These are phyloP conservation scores for Pipra filicauda DNA, from an alignment of 2,113 vertebrate species.

Conservation along the genomic window DNA sequence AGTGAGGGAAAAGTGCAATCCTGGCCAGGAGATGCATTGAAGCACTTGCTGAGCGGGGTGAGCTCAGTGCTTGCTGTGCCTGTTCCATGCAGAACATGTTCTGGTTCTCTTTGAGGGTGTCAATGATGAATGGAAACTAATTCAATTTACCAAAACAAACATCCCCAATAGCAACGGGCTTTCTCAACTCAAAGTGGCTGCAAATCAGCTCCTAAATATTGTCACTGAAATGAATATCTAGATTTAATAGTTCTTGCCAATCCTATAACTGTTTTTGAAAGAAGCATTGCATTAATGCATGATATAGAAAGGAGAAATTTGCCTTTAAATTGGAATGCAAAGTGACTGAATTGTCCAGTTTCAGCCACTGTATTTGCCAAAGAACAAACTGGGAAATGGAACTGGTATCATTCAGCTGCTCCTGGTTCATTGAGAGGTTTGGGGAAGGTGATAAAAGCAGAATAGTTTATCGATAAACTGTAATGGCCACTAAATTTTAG, in stretches of 20 bases:
- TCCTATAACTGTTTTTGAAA: constrained; percentile 67
- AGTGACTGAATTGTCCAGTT: constrained; percentile 78
- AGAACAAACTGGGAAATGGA: constrained; percentile 79
- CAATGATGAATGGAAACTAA: neutral
- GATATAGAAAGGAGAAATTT: constrained; percentile 75
- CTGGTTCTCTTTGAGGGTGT: neutral
- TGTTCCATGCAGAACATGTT: neutral
- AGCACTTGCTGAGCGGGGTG: neutral
- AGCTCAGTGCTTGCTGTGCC: neutral
- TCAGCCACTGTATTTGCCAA: constrained; percentile 79
- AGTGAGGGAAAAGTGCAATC: constrained; percentile 6
- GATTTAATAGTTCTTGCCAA: constrained; percentile 70
- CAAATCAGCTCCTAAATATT: constrained; percentile 79
- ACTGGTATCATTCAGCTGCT: constrained; percentile 79
- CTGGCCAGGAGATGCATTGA: constrained; percentile 14
- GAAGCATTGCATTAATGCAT: constrained; percentile 83
- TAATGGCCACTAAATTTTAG: neutral
- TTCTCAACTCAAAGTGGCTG: constrained; percentile 82
- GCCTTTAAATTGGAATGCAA: constrained; percentile 82
- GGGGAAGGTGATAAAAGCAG: constrained; percentile 5
- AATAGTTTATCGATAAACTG: neutral
- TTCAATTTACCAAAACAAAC: neutral
- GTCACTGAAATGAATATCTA: constrained; percentile 71
- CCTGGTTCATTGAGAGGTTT: constrained; percentile 42
- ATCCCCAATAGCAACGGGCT: neutral